Conservation (phyloP, 1,140 invertebrate species). For the Tyrophagus putrescentiae region DNA sequence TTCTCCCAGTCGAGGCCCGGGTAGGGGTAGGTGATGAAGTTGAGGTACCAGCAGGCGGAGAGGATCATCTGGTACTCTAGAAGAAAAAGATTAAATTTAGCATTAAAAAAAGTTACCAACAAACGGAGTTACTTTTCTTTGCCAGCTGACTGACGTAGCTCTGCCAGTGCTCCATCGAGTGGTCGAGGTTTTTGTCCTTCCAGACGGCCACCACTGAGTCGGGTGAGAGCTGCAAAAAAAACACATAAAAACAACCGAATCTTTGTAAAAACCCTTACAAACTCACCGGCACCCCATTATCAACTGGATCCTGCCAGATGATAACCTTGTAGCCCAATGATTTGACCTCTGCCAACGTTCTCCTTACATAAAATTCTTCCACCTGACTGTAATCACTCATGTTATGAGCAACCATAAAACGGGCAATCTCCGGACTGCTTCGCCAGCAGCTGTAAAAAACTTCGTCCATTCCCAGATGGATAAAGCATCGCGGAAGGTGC, state of each 20-base stretch:
- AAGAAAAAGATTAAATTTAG: not conserved
- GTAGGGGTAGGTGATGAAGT: conserved; percentile 34
- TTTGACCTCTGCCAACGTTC: conserved; percentile 31
- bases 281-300: conserved; percentile 47
- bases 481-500: conserved; percentile 55
- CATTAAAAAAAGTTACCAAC: not conserved
- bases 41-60: conserved; percentile 34
- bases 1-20: conserved; percentile 35
- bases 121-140: conserved; percentile 26
- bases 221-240: conserved; percentile 27
- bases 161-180: conserved; percentile 26
- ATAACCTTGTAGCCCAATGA: conserved; percentile 32
- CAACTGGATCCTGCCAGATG: conserved; percentile 55
- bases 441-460: conserved; percentile 68
- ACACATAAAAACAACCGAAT: not conserved
- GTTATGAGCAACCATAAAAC: conserved; percentile 50
- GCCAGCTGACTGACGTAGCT: conserved; percentile 26
- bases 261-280: not conserved
- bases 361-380: conserved; percentile 41
- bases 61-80: conserved; percentile 26
- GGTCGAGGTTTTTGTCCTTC: conserved; percentile 30
- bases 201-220: conserved; percentile 40
- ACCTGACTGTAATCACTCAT: conserved; percentile 46
- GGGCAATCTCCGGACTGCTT: conserved; percentile 53
- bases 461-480: conserved; percentile 84